Evolutionary conservation across 2,888 invertebrate species (phyloP).

Genomic region (Alloplasta piceator): DNA sequence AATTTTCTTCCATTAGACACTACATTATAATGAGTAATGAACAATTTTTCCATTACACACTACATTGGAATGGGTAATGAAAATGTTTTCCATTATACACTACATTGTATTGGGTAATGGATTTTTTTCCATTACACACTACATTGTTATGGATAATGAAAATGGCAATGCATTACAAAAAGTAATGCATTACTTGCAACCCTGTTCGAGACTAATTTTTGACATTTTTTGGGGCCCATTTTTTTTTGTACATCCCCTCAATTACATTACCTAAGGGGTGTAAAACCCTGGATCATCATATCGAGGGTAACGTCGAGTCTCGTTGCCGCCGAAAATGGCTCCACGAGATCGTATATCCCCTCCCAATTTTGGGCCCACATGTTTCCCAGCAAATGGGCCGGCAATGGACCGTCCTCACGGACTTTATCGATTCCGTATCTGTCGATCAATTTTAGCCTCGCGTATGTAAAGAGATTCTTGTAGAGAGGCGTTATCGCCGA

Average conservation of each 20-base stretch:
- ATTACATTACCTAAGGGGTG: conserved; percentile 86
- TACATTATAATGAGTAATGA: no score
- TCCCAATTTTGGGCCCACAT: conserved; percentile 95
- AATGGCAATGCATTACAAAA: no score
- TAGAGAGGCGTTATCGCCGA: conserved; percentile 87
- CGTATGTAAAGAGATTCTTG: conserved; percentile 93
- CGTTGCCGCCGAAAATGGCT: conserved; percentile 89
- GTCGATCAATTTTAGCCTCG: conserved; percentile 87
- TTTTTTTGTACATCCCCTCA: conserved; percentile 3
- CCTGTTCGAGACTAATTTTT: not conserved
- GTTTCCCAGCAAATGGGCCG: conserved; percentile 93
- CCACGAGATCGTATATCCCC: conserved; percentile 89
- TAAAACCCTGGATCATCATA: conserved; percentile 90
- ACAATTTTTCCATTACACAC: no score
- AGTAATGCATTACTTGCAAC: no score
- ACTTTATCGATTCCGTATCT: conserved; percentile 87
- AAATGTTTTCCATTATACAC: no score
- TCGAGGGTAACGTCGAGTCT: conserved; percentile 91
- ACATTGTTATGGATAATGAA: no score
- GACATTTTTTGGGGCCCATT: not conserved
- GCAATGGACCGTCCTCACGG: conserved; percentile 90
- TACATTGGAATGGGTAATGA: no score
- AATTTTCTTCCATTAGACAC: no score
- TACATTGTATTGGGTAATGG: no score
- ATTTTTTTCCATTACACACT: no score